Evolutionary conservation across 2,113 vertebrate species (phyloP), one percentile per base, ranked within the genome.

Genomic region (Aegypius monachus): DNA sequence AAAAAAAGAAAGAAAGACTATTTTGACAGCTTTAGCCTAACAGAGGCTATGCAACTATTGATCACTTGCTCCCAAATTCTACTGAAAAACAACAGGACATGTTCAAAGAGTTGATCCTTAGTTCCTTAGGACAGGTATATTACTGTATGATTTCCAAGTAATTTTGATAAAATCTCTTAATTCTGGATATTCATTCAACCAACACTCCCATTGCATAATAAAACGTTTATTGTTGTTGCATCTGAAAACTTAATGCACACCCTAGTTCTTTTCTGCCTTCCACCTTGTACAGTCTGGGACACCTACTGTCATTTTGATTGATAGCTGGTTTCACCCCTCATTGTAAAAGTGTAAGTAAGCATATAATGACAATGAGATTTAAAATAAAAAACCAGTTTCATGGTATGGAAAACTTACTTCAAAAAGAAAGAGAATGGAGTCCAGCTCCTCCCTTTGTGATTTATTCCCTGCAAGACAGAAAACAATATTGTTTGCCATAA

Each of bases 361-460:
- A 92, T 17, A 67, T 16, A 77, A 71, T 1, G 9, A 66, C 63
- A 56, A 23, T 1, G 22, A 83, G 16, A n/a, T 25, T 65, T 13
- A 43, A 85, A 71, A 48, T 1, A 9, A 73, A 48, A 67, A 32
- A 50, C 7, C n/a, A 13, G 3, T 13, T 62, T 12, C 13, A 12
- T 4, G 31, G 29, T 4, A 42, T 1, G 26, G 47, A 95, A 92
- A 95, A 98, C 99, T 99, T 99, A 99, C 99, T 99, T 99, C 99
- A 98, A 99, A 99, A 98, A 99, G 98, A 99, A 99, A 99, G 97
- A 99, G 99, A 96, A 99, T 99, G 83, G 99, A 99, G 99, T 99
- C 99, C 99, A 99, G 99, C 99, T 99, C 99, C 98, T 99, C 99
- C 98, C 99, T 98, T 97, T 99, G 99, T 90, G 99, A 99, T 97